Evolutionary conservation across 2,888 invertebrate genomes (phyloP).

Genomic region (Stomorhina lunata): DNA sequence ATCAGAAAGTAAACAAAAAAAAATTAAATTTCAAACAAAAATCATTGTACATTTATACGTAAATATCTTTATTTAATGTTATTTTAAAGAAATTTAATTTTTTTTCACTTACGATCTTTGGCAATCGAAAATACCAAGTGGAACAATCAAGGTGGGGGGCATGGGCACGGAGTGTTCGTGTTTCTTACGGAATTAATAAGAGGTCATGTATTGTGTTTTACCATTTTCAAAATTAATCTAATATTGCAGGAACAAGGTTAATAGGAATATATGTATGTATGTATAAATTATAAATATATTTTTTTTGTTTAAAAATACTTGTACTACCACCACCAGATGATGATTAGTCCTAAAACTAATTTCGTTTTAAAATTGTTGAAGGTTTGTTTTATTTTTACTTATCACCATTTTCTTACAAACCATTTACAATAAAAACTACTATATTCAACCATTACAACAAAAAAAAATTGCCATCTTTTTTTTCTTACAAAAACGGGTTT

Average conservation of each 20-base stretch:
- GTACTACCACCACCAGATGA: slow-evolving; percentile 59
- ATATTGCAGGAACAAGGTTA: slow-evolving; percentile 24
- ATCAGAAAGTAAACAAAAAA: slow-evolving; percentile 28
- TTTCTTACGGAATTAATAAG: slow-evolving; percentile 9
- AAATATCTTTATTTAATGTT: not conserved
- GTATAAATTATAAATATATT: not conserved
- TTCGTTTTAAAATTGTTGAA: not conserved
- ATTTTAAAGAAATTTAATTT: slow-evolving; percentile 42
- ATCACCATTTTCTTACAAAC: slow-evolving; percentile 42
- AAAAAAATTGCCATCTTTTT: slow-evolving; percentile 68
- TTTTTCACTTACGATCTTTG: slow-evolving; percentile 42
- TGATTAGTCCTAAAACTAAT: not conserved
- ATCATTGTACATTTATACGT: not conserved
- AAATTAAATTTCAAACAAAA: slow-evolving; percentile 47
- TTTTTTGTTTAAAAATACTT: not conserved
- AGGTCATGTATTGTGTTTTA: slow-evolving; percentile 5
- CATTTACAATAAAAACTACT: slow-evolving; percentile 12
- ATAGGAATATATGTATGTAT: not conserved
- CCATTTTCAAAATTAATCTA: slow-evolving; percentile 8
- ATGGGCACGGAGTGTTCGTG: slow-evolving; percentile 19
- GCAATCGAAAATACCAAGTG: slow-evolving; percentile 7
- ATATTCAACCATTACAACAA: slow-evolving; percentile 57
- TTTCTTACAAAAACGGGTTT: slow-evolving; percentile 43
- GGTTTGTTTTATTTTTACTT: not conserved
- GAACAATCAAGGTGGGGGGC: not conserved